Conservation (phyloP, 2,797 vertebrate genomes). For the Enteromius radiatus region DNA sequence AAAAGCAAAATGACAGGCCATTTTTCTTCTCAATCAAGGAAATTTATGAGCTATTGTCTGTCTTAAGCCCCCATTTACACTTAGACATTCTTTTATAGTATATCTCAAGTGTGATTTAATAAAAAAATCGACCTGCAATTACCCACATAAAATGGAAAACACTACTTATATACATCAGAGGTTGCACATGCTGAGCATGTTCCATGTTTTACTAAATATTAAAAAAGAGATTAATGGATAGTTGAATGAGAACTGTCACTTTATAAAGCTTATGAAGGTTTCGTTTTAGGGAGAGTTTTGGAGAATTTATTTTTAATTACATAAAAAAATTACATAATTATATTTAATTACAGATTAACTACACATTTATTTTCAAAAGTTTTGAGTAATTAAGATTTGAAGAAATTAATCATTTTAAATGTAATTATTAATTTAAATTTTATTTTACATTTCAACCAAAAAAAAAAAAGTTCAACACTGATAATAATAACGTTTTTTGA, state of each 20-base stretch:
- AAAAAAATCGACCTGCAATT: not conserved
- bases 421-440: not conserved
- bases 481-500: not conserved
- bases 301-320: not conserved
- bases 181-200: not conserved
- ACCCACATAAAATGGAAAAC: not conserved
- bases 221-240: not conserved
- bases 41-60: not conserved
- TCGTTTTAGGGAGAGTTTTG: not conserved
- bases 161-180: not conserved
- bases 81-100: not conserved
- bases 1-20: slow-evolving; percentile 13
- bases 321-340: not conserved
- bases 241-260: not conserved
- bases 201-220: not conserved
- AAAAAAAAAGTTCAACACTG: not conserved
- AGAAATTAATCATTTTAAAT: not conserved
- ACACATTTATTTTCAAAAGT: not conserved
- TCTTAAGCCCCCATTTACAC: not conserved
- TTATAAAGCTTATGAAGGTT: not conserved
- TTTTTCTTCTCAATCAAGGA: not conserved
- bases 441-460: not conserved
- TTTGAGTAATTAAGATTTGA: not conserved
- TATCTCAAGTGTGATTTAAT: not conserved
- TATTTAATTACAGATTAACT: not conserved